Evolutionary conservation across 2,888 invertebrate genomes (phyloP), one percentile per base, ranked within the genome.

Genomic region (Stictocephala bisonia): DNA sequence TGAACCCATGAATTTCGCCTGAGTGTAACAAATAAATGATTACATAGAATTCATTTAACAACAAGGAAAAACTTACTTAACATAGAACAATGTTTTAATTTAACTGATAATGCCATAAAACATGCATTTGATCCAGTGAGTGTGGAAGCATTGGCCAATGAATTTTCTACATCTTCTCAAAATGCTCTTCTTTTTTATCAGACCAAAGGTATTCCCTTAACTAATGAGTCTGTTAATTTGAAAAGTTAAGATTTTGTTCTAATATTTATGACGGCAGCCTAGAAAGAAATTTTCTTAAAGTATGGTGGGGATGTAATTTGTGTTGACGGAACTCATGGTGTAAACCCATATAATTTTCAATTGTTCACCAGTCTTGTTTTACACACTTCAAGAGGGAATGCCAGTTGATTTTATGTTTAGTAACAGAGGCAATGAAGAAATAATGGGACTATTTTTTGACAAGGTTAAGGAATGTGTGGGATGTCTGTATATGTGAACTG

Each of bases 61-160:
- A 50, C 50, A 18, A 50, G 50, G 24, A 50, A 50, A 50, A 24
- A 50, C 13, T 15, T 50, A 3, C 20, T 9, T 3, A 50, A 20
- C 20, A 50, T 50, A n/a, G 50, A 50, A 50, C 50, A 50, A 20
- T n/a, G 20, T 18, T 50, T 50, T 15, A 50, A 50, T 50, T 13
- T 50, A 3, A 50, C 20, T 20, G 24, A 20, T 50, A 24, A 50
- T 2, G 15, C 50, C 3, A 13, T 50, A 2, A 7, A 20, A 3
- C 50, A 50, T 50, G 3, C 20, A 3, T 22, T 22, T 20, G 50
- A 50, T 50, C 24, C 22, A 24, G 20, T 20, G 20, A 50, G 50
- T 50, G 50, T 50, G 3, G 22, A 50, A 20, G 15, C 50, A n/a
- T 50, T 20, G 50, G 50, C 24, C 3, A 20, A 50, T 50, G 50